These are phyloP conservation scores for Anguilla anguilla DNA, from an alignment of 2,797 vertebrate genomes.

Conservation along the genomic window DNA sequence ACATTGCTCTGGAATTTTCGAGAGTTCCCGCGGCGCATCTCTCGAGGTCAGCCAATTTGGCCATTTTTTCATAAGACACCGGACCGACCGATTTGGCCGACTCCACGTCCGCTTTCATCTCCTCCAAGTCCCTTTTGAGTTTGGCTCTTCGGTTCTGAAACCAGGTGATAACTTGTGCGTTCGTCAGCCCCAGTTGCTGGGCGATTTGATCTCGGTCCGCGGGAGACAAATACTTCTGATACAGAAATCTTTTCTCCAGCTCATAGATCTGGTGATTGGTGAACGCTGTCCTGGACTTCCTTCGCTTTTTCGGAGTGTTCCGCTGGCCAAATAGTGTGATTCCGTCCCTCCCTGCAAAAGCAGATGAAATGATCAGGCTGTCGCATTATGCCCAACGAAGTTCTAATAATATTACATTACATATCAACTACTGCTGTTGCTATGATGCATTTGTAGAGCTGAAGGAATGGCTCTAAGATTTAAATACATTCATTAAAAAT, in stretches of 20 bases:
- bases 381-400: background rate
- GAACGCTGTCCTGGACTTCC: slow-evolving; percentile 87
- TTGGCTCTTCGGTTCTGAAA: slow-evolving; percentile 87
- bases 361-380: background rate
- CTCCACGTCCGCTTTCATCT: slow-evolving; percentile 86
- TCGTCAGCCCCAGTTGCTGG: slow-evolving; percentile 85
- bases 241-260: slow-evolving; percentile 86
- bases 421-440: background rate
- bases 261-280: slow-evolving; percentile 90
- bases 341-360: slow-evolving; percentile 80
- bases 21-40: slow-evolving; percentile 63
- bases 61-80: slow-evolving; percentile 80
- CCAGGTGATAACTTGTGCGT: slow-evolving; percentile 89
- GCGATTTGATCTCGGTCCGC: slow-evolving; percentile 88
- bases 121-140: slow-evolving; percentile 85
- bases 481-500: background rate
- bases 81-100: slow-evolving; percentile 79
- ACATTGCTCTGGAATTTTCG: slow-evolving; percentile 61
- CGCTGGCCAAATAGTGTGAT: slow-evolving; percentile 86
- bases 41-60: slow-evolving; percentile 85
- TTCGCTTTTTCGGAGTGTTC: slow-evolving; percentile 84
- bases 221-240: slow-evolving; percentile 87
- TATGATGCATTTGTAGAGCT: background rate
- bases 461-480: background rate
- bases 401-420: background rate